Conservation (phyloP, 2,888 invertebrate species). For the Lasioglossum leucozonium region DNA sequence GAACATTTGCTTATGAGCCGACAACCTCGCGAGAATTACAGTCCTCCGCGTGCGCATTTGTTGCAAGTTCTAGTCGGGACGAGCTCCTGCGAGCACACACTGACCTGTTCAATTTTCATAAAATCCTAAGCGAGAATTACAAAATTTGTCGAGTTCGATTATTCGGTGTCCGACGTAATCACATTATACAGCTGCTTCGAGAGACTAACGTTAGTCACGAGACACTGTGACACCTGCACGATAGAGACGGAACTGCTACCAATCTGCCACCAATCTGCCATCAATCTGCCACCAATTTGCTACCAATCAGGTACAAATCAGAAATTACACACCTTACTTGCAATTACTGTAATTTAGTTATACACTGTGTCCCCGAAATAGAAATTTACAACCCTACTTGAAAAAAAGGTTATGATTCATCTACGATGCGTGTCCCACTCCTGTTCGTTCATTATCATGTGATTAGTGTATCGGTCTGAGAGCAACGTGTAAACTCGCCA, state of each 20-base stretch:
- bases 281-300: too few species aligned
- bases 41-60: not conserved
- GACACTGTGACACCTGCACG: too few species aligned
- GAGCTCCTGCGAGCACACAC: not conserved
- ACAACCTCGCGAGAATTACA: conserved; percentile 1
- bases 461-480: not conserved
- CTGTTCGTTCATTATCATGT: not conserved
- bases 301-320: too few species aligned
- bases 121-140: not conserved
- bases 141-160: not conserved
- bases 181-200: not conserved
- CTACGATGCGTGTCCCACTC: not conserved
- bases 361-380: not conserved
- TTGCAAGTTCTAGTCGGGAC: not conserved
- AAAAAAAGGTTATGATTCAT: not conserved
- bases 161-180: not conserved
- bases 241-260: too few species aligned
- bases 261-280: too few species aligned
- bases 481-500: not conserved
- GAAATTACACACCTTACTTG: not conserved
- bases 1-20: not conserved
- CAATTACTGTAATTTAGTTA: not conserved
- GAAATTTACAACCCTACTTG: not conserved
- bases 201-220: not conserved
- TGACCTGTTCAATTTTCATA: not conserved